Conservation (phyloP, 2,797 vertebrate species). For the Dipus sagitta region DNA sequence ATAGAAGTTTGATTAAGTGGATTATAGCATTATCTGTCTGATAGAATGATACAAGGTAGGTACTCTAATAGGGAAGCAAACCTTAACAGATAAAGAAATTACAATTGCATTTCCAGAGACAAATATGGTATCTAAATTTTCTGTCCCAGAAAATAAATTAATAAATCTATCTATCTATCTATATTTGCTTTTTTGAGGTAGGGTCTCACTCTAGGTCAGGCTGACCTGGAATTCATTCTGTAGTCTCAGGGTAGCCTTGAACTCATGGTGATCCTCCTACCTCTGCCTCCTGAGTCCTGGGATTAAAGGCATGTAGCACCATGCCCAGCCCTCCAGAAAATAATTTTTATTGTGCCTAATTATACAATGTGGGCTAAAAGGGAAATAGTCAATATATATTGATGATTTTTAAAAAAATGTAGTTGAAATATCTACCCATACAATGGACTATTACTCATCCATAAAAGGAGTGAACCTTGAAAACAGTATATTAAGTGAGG, state of each 20-base stretch:
- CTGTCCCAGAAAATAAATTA: not conserved
- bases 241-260: too few species aligned
- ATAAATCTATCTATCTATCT: too few species aligned
- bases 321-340: not conserved
- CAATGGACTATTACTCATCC: not conserved
- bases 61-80: not conserved
- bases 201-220: too few species aligned
- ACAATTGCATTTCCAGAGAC: not conserved
- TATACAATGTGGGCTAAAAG: not conserved
- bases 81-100: not conserved
- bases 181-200: too few species aligned
- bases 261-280: too few species aligned
- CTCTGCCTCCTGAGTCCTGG: too few species aligned
- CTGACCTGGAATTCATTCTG: too few species aligned
- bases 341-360: not conserved
- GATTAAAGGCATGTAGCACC: too few species aligned
- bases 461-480: not conserved
- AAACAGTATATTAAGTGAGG: not conserved
- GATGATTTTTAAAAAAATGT: not conserved
- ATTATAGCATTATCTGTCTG: slow-evolving; percentile 8
- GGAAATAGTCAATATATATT: not conserved
- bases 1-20: not conserved
- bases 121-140: not conserved
- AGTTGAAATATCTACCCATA: not conserved
- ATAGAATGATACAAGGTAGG: not conserved